These are phyloP conservation scores for Megaceryle torquata DNA, from an alignment of 2,113 vertebrate genomes.

Conservation along the genomic window DNA sequence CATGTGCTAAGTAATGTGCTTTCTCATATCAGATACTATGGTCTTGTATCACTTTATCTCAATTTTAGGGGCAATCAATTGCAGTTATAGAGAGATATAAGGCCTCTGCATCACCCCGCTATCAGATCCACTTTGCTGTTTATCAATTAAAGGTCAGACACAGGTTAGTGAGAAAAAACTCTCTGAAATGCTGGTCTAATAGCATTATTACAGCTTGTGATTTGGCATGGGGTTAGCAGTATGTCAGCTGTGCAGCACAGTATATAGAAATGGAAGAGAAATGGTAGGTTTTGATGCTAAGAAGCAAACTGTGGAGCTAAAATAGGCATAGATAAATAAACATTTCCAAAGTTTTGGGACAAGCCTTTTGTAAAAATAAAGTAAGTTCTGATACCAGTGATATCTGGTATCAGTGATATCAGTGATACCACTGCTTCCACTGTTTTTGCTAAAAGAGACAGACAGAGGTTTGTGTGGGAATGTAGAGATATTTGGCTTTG, in stretches of 20 bases:
- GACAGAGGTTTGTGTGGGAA: background rate
- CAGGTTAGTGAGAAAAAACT: constrained; percentile 45
- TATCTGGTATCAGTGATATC: too few species aligned
- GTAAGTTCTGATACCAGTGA: background rate
- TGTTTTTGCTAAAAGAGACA: background rate
- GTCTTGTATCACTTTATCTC: constrained; percentile 54
- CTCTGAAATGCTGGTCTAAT: constrained; percentile 12
- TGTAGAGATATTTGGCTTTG: background rate
- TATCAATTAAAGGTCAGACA: constrained; percentile 63
- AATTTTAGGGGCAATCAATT: constrained; percentile 56
- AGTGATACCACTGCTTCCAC: background rate
- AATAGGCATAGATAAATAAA: background rate
- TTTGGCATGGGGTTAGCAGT: constrained; percentile 3
- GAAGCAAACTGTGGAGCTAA: background rate
- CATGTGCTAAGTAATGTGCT: constrained; percentile 28
- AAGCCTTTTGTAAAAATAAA: background rate
- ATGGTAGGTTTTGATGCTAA: background rate
- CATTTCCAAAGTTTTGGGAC: background rate
- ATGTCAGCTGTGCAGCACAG: background rate
- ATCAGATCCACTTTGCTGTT: constrained; percentile 51
- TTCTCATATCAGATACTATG: constrained; percentile 27
- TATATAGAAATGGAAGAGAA: constrained; percentile 14
- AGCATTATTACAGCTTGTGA: constrained; percentile 32
- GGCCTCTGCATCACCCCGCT: constrained; percentile 8
- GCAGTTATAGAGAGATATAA: constrained; percentile 49